Percentiles rank a stretch among this genome's conserved stretches.
Conservation (phyloP, 2,797 vertebrate species). For the Taeniopygia guttata region DNA sequence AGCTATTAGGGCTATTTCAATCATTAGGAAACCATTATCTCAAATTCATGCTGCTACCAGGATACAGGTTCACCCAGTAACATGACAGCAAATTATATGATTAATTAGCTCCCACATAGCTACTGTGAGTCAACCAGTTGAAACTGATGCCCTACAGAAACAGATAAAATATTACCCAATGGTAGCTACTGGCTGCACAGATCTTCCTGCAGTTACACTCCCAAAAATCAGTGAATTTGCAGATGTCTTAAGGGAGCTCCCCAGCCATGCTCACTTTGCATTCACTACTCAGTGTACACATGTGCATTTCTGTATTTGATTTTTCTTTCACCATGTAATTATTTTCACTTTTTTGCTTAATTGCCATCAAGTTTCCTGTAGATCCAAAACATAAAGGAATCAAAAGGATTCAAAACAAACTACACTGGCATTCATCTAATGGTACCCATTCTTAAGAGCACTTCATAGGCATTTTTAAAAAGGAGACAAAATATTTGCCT, state of each 20-base stretch:
- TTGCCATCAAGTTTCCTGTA: not conserved
- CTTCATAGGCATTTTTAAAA: not conserved
- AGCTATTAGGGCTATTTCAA: not conserved
- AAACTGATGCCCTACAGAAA: not conserved
- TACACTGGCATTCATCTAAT: not conserved
- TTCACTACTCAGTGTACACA: not conserved
- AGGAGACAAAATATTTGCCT: not conserved
- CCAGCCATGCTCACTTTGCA: not conserved
- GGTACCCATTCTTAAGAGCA: not conserved
- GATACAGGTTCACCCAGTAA: not conserved
- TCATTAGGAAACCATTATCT: conserved; percentile 5
- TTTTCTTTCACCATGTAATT: not conserved
- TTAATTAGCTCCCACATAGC: conserved; percentile 48
- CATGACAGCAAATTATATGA: conserved; percentile 13
- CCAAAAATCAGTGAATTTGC: not conserved
- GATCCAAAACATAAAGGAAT: not conserved
- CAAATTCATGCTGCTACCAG: conserved; percentile 15
- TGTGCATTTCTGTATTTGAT: fast-evolving
- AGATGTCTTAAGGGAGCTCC: not conserved
- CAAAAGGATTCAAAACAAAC: not conserved
- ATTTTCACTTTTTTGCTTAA: not conserved
- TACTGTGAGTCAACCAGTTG: not conserved
- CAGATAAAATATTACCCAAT: not conserved
- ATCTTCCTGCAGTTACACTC: not conserved
- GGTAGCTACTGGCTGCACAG: not conserved